A percentile compares a stretch with the other conserved stretches of the same genome.
Evolutionary conservation across 2,797 vertebrate genomes (phyloP).

Genomic region (Phylloscopus collybita): DNA sequence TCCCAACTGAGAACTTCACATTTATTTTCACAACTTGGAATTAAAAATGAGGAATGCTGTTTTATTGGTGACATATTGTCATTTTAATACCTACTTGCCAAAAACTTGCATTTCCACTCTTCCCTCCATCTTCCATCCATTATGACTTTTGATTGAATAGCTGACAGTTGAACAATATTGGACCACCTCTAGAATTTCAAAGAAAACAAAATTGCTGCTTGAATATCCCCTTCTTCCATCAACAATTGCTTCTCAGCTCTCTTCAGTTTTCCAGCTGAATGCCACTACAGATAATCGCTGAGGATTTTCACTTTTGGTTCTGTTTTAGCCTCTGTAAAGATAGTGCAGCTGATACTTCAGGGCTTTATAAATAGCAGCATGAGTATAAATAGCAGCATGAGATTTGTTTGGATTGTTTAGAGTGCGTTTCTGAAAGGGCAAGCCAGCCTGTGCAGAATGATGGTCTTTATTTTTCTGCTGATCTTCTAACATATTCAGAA

Average conservation of each 20-base stretch:
- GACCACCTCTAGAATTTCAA: not conserved
- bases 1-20: not conserved
- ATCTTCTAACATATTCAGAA: not conserved
- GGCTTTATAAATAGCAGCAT: not conserved
- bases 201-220: not conserved
- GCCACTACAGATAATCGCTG: not conserved
- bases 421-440: not conserved
- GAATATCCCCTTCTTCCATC: not conserved
- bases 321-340: not conserved
- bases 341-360: not conserved
- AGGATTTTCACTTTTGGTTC: not conserved
- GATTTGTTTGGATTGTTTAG: not conserved
- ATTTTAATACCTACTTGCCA: conserved; percentile 18
- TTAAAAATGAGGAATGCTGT: not conserved
- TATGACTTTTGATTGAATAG: not conserved
- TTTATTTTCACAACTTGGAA: conserved; percentile 4
- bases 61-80: conserved; percentile 12
- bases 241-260: not conserved
- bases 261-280: not conserved
- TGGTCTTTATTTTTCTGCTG: not conserved
- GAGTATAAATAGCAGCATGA: not conserved
- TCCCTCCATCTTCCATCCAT: not conserved
- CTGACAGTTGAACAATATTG: not conserved
- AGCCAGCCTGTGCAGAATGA: not conserved
- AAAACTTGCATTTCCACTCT: not conserved